A percentile compares a stretch with the other conserved stretches of the same genome.
Evolutionary conservation across 2,797 vertebrate genomes (phyloP).

Genomic region (Gallinago stenura): DNA sequence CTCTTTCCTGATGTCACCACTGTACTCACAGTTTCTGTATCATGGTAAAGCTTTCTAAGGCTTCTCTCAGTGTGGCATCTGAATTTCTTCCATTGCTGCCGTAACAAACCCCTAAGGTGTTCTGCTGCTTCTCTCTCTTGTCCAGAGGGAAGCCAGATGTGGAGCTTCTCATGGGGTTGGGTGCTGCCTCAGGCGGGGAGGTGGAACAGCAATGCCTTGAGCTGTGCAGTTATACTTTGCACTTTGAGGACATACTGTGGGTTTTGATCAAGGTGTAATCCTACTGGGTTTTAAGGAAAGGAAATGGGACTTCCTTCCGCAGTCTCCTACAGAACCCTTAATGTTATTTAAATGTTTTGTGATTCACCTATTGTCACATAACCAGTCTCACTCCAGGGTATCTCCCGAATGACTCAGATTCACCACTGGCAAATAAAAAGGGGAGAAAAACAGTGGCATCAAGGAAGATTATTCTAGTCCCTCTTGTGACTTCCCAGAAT

Average conservation of each 20-base stretch:
- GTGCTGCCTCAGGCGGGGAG: background rate
- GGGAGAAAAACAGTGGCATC: fast-evolving
- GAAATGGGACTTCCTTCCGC: background rate
- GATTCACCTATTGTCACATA: background rate
- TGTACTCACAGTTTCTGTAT: background rate
- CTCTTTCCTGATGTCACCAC: background rate
- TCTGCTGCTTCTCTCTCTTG: background rate
- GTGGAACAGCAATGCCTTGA: background rate
- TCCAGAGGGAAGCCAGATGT: background rate
- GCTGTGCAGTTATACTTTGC: background rate
- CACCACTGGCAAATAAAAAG: background rate
- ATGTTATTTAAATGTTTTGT: background rate
- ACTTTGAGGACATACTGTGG: background rate
- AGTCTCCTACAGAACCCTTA: background rate
- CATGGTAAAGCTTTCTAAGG: background rate
- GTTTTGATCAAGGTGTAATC: background rate
- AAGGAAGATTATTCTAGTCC: background rate
- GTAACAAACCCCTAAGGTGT: background rate
- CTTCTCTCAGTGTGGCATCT: background rate
- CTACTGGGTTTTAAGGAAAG: background rate
- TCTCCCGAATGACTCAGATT: background rate
- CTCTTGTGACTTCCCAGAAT: background rate
- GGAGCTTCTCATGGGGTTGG: background rate
- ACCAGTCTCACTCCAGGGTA: background rate
- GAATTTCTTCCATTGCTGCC: background rate